Evolutionary conservation across 2,888 invertebrate genomes (phyloP).

Genomic region (Fissipunctia ypsillon): DNA sequence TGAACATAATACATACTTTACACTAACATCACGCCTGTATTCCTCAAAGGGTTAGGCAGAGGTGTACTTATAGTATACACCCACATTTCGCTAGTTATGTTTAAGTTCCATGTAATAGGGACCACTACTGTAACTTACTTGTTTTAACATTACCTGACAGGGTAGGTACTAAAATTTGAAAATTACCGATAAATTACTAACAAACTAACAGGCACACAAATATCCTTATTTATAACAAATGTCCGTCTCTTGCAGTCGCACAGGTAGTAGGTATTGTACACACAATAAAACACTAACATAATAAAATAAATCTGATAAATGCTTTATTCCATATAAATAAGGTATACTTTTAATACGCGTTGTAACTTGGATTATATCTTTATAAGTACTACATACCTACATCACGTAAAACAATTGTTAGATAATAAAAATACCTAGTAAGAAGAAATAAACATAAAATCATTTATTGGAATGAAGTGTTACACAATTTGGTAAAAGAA

Average conservation of each 20-base stretch:
- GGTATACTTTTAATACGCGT: neutral
- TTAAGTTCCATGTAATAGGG: too few species aligned
- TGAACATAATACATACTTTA: too few species aligned
- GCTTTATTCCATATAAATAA: slow-evolving; percentile 45
- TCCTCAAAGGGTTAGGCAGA: too few species aligned
- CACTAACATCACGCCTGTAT: too few species aligned
- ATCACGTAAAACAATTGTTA: slow-evolving; percentile 34
- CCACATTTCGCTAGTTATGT: too few species aligned
- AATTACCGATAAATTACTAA: neutral
- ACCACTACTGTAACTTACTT: too few species aligned
- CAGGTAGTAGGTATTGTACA: neutral
- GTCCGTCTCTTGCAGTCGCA: neutral
- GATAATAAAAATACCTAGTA: slow-evolving; percentile 33
- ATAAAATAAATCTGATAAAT: slow-evolving; percentile 59
- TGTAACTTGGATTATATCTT: slow-evolving; percentile 21
- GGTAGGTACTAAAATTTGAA: too few species aligned
- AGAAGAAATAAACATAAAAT: slow-evolving; percentile 34
- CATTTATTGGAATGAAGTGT: slow-evolving; percentile 62
- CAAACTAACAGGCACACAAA: neutral
- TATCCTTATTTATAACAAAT: neutral
- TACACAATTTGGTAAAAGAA: slow-evolving; percentile 42
- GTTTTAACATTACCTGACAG: neutral
- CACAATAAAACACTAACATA: slow-evolving; percentile 47
- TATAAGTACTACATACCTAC: neutral
- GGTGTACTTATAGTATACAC: too few species aligned